phyloP scores from a whole-genome alignment of 1,140 invertebrate genomes.

The Pristionchus pacificus region DNA sequence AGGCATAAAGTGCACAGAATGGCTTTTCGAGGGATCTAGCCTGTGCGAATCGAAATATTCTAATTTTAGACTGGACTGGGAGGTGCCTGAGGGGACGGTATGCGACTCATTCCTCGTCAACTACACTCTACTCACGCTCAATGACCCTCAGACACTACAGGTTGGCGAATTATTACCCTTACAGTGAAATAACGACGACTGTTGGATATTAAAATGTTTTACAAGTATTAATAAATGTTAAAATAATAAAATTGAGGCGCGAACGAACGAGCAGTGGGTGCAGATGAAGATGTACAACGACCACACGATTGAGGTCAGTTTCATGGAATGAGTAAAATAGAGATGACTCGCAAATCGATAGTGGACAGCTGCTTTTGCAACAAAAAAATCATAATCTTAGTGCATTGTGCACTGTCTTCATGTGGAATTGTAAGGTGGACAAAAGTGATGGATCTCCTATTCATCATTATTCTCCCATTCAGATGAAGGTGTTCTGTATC shows the following conservation, averaged over 20 bases:
- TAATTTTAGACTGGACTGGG: slow-evolving; percentile 43
- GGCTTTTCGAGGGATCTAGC: slow-evolving; percentile 1
- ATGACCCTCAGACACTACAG: slow-evolving; percentile 24
- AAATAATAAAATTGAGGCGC: too few species aligned
- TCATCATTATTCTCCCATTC: too few species aligned
- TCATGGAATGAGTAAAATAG: too few species aligned
- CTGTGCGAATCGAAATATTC: background rate
- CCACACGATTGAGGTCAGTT: background rate
- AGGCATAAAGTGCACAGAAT: background rate
- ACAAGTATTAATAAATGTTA: background rate
- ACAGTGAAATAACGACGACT: background rate
- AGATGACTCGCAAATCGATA: too few species aligned
- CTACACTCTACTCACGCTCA: slow-evolving; percentile 39
- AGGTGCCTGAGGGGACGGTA: slow-evolving; percentile 39
- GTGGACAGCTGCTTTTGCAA: too few species aligned
- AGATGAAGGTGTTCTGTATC: slow-evolving; percentile 40
- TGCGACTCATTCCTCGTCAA: slow-evolving; percentile 50
- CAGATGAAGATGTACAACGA: slow-evolving; percentile 14
- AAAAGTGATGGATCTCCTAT: too few species aligned
- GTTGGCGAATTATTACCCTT: too few species aligned
- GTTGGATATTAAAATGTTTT: background rate
- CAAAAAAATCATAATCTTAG: too few species aligned
- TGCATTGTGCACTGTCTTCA: too few species aligned
- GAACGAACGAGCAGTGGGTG: slow-evolving; percentile 22
- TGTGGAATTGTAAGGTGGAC: too few species aligned